Evolutionary conservation across 2,113 vertebrate genomes (phyloP), one percentile per base, ranked within the genome.

Genomic region (Gambusia affinis): DNA sequence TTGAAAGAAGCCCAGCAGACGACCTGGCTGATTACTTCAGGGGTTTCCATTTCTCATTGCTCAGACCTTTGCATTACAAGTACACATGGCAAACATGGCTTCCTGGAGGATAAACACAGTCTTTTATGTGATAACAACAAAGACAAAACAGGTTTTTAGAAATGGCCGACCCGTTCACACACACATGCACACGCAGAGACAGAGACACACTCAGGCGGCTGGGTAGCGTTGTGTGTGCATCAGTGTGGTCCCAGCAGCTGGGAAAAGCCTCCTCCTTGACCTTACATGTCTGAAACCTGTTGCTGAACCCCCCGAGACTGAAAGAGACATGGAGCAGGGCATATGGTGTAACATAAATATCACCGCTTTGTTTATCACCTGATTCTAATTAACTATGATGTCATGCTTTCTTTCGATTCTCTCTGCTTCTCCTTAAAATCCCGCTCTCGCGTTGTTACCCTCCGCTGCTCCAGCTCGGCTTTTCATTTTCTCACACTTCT

Each of bases 371-470:
- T 93, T 94, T 91, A 90, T 92, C 92, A 93, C 89, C 94, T 94
- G 94, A 94, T 92, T 93, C 90, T 91, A 92, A 94, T 94, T 94
- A 94, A 91, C 87, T 86, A 89, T 94, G 92, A 91, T 91, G 90
- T 93, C 90, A 93, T 88, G 89, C 75, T 89, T 91, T 88, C 88
- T 75, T 74, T 81, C 27, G 69, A 75, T 79, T 76, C 82, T 76
- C 76, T 68, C 75, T 64, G 31, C 19, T 61, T 74, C 72, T 76
- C 61, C 87, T 87, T 86, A 42, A 66, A 78, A 78, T 67, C 71
- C 15, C 60, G 47, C 64, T 70, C 73, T 74, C 0, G 1, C 64
- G 76, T 73, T 75, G 64, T 84, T 73, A 73, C 66, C 17, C 64
- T 83, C 72, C 37, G 61, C 51, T 10, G 63, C 37, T 72, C 65